phyloP scores from a whole-genome alignment of 2,888 invertebrate genomes.

The Aleiodes alternator region DNA sequence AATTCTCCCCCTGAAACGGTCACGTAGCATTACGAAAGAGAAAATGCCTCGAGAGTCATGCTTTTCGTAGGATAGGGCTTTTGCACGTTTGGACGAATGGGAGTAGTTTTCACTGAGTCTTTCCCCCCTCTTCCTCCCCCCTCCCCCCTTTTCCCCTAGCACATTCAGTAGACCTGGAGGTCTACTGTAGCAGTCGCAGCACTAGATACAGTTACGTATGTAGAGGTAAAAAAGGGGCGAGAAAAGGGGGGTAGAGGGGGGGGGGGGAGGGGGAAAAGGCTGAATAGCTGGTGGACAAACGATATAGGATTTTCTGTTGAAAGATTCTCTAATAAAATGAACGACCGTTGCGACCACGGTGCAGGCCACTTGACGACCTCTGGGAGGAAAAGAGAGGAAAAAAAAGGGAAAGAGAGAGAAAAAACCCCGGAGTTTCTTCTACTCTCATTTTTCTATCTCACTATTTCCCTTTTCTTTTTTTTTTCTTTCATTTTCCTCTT shows the following conservation, averaged over 20 bases:
- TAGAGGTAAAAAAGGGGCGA: constrained; percentile 40
- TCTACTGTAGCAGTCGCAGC: too few relatives aligned
- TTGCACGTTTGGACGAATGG: too few relatives aligned
- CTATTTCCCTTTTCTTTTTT: constrained; percentile 48
- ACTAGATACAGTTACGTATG: constrained; percentile 28
- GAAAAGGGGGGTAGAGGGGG: too few relatives aligned
- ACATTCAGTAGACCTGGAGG: too few relatives aligned
- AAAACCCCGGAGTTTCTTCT: constrained; percentile 8
- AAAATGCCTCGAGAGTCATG: constrained; percentile 1
- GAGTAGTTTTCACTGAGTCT: too few relatives aligned
- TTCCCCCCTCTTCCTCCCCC: too few relatives aligned
- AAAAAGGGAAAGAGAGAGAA: neutral
- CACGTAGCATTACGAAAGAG: constrained; percentile 1
- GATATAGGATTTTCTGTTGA: constrained; percentile 69
- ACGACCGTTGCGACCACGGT: constrained; percentile 60
- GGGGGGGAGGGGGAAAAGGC: too few relatives aligned
- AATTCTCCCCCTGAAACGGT: too few relatives aligned
- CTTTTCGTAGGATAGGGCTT: too few relatives aligned
- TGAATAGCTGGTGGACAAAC: constrained; percentile 67
- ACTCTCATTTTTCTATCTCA: constrained; percentile 55
- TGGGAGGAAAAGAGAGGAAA: constrained; percentile 16
- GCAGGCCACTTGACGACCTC: constrained; percentile 64
- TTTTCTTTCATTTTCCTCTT: neutral
- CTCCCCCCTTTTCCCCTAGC: too few relatives aligned
- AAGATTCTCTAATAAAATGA: constrained; percentile 72